These are phyloP conservation scores for Platyscapa corneri DNA, from an alignment of 1,140 invertebrate genomes.

Conservation along the genomic window DNA sequence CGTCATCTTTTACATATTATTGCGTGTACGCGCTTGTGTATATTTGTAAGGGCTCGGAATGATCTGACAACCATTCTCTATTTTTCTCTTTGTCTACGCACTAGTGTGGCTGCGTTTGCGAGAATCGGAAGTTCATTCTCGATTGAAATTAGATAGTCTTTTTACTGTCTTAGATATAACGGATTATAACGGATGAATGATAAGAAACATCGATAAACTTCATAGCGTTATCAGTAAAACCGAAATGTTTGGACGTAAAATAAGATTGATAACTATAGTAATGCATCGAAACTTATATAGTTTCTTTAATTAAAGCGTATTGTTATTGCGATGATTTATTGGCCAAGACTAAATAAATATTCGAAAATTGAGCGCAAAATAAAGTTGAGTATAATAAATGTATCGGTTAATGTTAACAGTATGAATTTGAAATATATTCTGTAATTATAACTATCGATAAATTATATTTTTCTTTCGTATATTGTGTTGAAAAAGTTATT, in stretches of 20 bases:
- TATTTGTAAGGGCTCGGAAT: background rate
- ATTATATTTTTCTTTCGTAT: background rate
- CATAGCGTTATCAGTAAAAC: constrained; percentile 24
- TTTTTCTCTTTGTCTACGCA: background rate
- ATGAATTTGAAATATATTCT: background rate
- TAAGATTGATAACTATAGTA: background rate
- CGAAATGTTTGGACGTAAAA: background rate
- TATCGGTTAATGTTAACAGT: background rate
- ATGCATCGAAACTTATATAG: background rate
- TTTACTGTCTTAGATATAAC: background rate
- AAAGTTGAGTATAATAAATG: background rate
- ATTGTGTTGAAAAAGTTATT: too few species aligned
- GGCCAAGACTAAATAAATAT: background rate
- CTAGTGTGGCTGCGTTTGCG: background rate
- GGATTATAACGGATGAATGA: constrained; percentile 1
- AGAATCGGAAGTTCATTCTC: constrained; percentile 21
- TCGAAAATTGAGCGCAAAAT: background rate
- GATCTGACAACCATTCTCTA: background rate
- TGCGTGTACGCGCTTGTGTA: background rate
- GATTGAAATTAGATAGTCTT: constrained; percentile 15
- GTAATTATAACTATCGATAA: background rate
- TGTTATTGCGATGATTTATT: background rate
- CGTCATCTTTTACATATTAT: constrained; percentile 63
- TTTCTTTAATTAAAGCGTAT: background rate
- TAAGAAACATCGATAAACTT: constrained; percentile 29